Base-by-base conservation (phyloP, 2,888 invertebrate genomes). In the Drosophila conformis region DNA sequence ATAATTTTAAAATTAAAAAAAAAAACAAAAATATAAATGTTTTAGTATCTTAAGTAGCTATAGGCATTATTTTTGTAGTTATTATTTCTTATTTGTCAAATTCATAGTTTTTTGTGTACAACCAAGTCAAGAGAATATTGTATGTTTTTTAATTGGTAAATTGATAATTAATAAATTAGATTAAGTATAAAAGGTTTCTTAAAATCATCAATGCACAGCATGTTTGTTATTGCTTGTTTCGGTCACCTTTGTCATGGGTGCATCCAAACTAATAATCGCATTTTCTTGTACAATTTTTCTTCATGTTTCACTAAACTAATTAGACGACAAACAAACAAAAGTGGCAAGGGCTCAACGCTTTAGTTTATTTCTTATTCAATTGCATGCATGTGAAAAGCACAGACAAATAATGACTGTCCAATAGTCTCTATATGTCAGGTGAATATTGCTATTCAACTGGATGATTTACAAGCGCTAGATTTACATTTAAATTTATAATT, bases 291-390 rank as follows among this genome's bases (percentile, higher is more conserved):
- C 35, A 71, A 63, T 42, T 69, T 42, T 40, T 61, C 6, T 59
- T 49, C 36, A 46, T 15, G 58, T 65, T 73, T 51, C 49, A 62
- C 72, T 74, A 71, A 71, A 82, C 82, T 66, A 72, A 85, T 85
- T 82, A 77, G 68, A 74, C 54, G 56, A 46, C 60, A 69, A 78
- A 64, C 61, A 70, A 69, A 69, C 29, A 60, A 63, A 46, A 53
- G 51, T 29, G 61, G 21, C 42, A 51, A 56, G 33, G 61, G 56
- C 29, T 52, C 42, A 57, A 61, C 48, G 54, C 51, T 49, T 54
- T 46, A 33, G 64, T 61, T 56, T 51, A 10, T 67, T 60, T 77
- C 58, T 70, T 51, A 54, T 53, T 78, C 53, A 68, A 67, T 48
- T 49, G 15, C 38, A 40, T 35, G 48, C 48, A 15, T 29, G 38